Evolutionary conservation across 2,888 invertebrate genomes (phyloP).

Genomic region (Spicauda simplicius): DNA sequence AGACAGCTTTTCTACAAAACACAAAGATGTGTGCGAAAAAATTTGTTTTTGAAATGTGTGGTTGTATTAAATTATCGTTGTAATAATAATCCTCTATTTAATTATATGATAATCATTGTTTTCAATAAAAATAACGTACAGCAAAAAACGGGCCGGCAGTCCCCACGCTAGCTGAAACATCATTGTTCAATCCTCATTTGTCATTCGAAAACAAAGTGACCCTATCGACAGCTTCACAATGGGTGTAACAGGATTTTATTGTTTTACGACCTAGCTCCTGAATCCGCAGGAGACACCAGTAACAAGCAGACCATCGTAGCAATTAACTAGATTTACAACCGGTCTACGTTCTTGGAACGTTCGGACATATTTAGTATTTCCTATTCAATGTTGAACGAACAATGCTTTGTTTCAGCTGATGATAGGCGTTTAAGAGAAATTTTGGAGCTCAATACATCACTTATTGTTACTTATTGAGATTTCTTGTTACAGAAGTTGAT

Average conservation of each 20-base stretch:
- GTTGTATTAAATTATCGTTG: background rate
- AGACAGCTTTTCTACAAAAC: too few relatives aligned
- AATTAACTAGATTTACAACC: constrained; percentile 82
- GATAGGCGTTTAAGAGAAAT: constrained; percentile 23
- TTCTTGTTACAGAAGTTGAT: background rate
- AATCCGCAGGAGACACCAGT: constrained; percentile 79
- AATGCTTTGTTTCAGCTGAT: constrained; percentile 31
- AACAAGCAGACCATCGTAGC: constrained; percentile 57
- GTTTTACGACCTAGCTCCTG: constrained; percentile 77
- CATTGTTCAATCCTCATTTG: constrained; percentile 74
- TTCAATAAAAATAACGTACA: background rate
- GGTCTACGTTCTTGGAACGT: constrained; percentile 65
- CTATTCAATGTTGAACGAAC: constrained; percentile 24
- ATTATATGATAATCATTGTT: background rate
- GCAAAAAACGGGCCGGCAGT: background rate
- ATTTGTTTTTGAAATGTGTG: too few relatives aligned
- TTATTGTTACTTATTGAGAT: constrained; percentile 9
- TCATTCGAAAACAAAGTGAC: constrained; percentile 67
- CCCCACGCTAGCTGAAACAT: constrained; percentile 15
- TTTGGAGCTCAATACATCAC: constrained; percentile 11
- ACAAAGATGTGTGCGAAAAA: too few relatives aligned
- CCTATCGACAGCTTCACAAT: constrained; percentile 62
- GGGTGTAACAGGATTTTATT: constrained; percentile 75
- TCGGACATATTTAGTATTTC: constrained; percentile 42
- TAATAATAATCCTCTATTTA: background rate